Base-by-base conservation (phyloP, 2,888 invertebrate species). In the Eumerus sabulonum region DNA sequence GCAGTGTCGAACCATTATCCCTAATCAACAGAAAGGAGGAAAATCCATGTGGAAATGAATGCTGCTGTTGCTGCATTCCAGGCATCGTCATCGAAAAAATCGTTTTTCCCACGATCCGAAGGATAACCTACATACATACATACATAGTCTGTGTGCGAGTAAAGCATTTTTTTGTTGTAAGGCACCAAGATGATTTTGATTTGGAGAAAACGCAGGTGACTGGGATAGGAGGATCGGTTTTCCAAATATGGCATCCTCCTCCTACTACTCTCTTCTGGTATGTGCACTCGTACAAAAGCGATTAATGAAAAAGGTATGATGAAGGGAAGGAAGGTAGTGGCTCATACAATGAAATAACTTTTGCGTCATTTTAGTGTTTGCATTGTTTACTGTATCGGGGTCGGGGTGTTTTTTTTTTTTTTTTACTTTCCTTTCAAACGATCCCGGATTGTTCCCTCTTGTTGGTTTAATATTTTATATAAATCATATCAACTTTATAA, bases 11-110 rank as follows among this genome's bases (percentile, higher is more conserved):
- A 64, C 79, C 74, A 79, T 79, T 79, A 79, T 79, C 74, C 70
- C 79, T 79, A 79, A 79, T 79, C 79, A 79, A 70, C 79, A 73
- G 66, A 73, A 63, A 45, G 59, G 70, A 79, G 35, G 64, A 74
- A 79, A 79, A 79, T 60, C 74, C 63, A 74, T 74, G 68, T 74
- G 74, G 68, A 79, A 77, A 74, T 74, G 68, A 74, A 79, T 79
- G 74, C 64, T n/a, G 40, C 27, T 27, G 64, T 70, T 77, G 77
- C 63, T 68, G 73, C 77, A 79, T 79, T 79, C 74, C 74, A 64
- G 42, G 64, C 63, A 54, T 60, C 68, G 59, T 67, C 19, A 62
- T 68, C 72, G 38, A 40, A 63, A 63, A n/a, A 73, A 68, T 60
- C 3, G 2, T 67, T 64, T 70, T 73, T 70, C 74, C 79, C 74